phyloP scores from a whole-genome alignment of 2,113 vertebrate species.

The Ptilonorhynchus violaceus region DNA sequence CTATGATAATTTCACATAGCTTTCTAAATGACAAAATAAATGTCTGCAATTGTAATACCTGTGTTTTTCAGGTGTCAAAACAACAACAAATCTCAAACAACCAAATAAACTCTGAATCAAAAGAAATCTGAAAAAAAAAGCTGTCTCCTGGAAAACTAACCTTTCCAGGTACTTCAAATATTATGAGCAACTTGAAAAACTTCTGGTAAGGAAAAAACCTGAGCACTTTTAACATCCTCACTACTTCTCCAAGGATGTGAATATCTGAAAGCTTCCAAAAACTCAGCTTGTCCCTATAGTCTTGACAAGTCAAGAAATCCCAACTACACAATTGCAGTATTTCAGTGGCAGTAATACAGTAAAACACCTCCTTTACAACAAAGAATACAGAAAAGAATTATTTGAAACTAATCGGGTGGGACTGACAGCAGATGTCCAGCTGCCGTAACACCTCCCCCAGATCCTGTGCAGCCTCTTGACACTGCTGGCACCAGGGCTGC shows the following conservation, averaged over 20 bases:
- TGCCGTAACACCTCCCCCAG: neutral
- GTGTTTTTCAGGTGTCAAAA: neutral
- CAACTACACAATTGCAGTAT: neutral
- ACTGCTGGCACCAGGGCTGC: neutral
- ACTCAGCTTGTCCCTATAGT: neutral
- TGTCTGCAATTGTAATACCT: neutral
- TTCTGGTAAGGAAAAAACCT: neutral
- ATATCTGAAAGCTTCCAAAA: neutral
- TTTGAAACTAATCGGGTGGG: fast-evolving
- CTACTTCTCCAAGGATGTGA: neutral
- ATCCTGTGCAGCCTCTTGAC: neutral
- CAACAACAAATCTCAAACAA: neutral
- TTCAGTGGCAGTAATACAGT: neutral
- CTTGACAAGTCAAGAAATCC: neutral
- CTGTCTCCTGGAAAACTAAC: neutral
- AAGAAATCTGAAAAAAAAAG: neutral
- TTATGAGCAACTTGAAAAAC: neutral
- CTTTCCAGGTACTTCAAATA: neutral
- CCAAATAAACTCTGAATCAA: neutral
- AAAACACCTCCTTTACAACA: neutral
- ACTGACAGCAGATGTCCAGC: neutral
- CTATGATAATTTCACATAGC: neutral
- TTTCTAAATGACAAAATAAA: neutral
- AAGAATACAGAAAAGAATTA: neutral
- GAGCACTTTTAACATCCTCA: neutral